Evolutionary conservation across 2,797 vertebrate species (phyloP), one percentile per base, ranked within the genome.

Genomic region (Hyperoplus lanceolatus): DNA sequence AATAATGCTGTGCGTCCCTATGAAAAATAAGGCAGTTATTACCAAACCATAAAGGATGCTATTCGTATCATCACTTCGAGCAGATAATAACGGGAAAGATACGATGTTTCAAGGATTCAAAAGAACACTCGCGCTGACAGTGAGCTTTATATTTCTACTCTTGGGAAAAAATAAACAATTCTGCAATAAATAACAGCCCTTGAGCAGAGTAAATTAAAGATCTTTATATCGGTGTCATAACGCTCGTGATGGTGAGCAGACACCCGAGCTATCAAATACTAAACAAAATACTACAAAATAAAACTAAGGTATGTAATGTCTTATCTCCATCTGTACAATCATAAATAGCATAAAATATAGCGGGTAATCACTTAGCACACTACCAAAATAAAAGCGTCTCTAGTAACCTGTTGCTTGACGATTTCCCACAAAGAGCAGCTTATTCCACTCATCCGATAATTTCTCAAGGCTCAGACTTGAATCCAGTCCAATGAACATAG

Each of bases 21-120:
- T 90, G 93, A 94, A 93, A 94, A 95, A 95, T 91, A 94, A 91
- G 91, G 86, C 88, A 76, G 90, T 94, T 95, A 93, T 93, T 93
- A 89, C 89, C 80, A 88, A 90, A 91, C 90, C 91, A 91, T 94
- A 94, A 94, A 95, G 90, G 93, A 92, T 56, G 76, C 80, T 74
- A 83, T 89, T 85, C 70, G 61, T 90, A 86, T 92, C 90, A 90
- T 91, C 87, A 87, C 89, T 92, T 92, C 81, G 75, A 87, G 88
- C 79, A 76, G 89, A 94, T 91, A 93, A 94, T 90, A 90, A 84
- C 76, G 73, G 55, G 76, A 78, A 29, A 80, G 89, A 92, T 89
- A 87, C 66, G 9, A 88, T 77, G 87, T 92, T 89, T 90, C 87
- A 76, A 82, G 81, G 84, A 91, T 88, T 91, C 87, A 60, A 90